Conservation (phyloP, 2,797 vertebrate genomes). For the Chelmon rostratus region DNA sequence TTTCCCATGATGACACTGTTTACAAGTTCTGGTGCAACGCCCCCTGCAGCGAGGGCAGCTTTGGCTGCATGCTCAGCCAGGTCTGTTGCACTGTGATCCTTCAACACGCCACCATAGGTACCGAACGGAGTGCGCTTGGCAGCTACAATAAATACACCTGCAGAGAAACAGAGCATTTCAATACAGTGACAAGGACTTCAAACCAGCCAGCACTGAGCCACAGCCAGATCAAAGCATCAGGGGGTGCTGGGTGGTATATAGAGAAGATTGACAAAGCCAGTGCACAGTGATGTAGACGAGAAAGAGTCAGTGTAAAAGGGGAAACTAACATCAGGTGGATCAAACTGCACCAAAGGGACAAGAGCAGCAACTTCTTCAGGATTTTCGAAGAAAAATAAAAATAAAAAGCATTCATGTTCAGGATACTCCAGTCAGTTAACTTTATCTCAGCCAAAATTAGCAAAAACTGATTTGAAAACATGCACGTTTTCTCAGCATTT, state of each 20-base stretch:
- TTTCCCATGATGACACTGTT: constrained; percentile 94
- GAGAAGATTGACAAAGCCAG: not conserved
- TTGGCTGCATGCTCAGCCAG: constrained; percentile 91
- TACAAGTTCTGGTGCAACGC: constrained; percentile 90
- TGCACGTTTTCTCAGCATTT: not conserved
- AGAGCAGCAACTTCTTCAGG: not conserved
- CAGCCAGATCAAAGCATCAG: constrained; percentile 2
- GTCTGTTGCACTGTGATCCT: constrained; percentile 92
- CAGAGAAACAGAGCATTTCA: constrained; percentile 34
- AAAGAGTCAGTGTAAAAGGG: not conserved
- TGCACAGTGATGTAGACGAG: not conserved
- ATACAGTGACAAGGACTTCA: not conserved
- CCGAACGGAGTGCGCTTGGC: constrained; percentile 98
- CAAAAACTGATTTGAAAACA: not conserved
- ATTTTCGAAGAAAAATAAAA: too few relatives aligned
- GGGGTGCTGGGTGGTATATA: not conserved
- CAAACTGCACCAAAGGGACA: not conserved
- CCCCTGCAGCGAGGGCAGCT: constrained; percentile 91
- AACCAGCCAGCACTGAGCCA: not conserved
- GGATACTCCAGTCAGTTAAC: not conserved
- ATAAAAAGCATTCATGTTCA: not conserved
- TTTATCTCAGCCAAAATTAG: not conserved
- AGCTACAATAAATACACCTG: constrained; percentile 95
- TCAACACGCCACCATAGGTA: constrained; percentile 92
- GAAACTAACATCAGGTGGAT: not conserved